A percentile compares a stretch with the other conserved stretches of the same genome.
Evolutionary conservation across 2,797 vertebrate genomes (phyloP).

Genomic region (Anguilla marmorata): DNA sequence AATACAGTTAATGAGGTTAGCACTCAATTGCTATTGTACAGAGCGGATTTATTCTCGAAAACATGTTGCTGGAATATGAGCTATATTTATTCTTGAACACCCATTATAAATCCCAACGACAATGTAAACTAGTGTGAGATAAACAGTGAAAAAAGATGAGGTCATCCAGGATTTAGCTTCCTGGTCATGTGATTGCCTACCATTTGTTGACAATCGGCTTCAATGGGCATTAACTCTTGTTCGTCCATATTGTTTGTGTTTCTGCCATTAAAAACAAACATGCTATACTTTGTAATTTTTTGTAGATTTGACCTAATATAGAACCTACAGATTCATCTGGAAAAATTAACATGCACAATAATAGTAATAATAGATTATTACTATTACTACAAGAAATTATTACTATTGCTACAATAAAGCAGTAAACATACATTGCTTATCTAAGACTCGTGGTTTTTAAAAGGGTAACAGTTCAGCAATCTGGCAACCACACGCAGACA

Average conservation of each 20-base stretch:
- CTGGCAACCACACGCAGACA: not conserved
- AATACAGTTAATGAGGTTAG: not conserved
- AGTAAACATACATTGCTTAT: not conserved
- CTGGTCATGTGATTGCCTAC: conserved; percentile 10
- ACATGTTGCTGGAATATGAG: not conserved
- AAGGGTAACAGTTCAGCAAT: not conserved
- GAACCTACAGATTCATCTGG: too few relatives aligned
- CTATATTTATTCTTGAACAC: not conserved
- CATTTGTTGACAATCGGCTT: conserved; percentile 8
- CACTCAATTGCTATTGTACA: not conserved
- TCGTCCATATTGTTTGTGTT: not conserved
- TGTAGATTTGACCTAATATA: too few relatives aligned
- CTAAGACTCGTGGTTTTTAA: not conserved
- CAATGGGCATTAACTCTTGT: not conserved
- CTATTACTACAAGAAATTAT: not conserved
- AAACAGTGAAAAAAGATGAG: not conserved
- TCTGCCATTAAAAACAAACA: not conserved
- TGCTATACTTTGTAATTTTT: not conserved
- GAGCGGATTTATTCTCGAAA: not conserved
- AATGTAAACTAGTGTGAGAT: not conserved
- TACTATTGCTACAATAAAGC: not conserved
- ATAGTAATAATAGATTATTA: not conserved
- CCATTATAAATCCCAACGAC: not conserved
- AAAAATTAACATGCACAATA: too few relatives aligned
- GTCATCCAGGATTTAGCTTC: conserved; percentile 18